A percentile compares a stretch with the other conserved stretches of the same genome.
Evolutionary conservation across 1,140 invertebrate genomes (phyloP).

Genomic region (Diabrotica undecimpunctata): DNA sequence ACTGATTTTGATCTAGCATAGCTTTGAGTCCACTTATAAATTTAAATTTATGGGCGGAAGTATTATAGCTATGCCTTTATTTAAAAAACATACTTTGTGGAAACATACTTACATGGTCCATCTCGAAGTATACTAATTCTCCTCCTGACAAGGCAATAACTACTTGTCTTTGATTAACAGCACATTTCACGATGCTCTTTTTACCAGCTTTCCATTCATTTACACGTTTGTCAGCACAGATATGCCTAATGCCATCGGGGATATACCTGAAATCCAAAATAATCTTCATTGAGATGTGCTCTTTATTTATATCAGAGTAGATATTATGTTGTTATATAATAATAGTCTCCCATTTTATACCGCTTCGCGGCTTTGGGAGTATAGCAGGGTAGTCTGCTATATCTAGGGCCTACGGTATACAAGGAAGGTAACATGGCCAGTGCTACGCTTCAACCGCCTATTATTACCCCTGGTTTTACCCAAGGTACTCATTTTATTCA

Average conservation of each 20-base stretch:
- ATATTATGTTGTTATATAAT: too few species aligned
- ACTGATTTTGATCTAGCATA: constrained; percentile 35
- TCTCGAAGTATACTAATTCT: constrained; percentile 99
- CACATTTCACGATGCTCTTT: constrained; percentile 95
- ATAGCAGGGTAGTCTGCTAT: too few species aligned
- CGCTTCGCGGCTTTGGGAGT: too few species aligned
- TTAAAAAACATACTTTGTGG: neutral
- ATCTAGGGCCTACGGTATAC: too few species aligned
- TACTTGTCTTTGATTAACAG: constrained; percentile 97
- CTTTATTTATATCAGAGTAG: too few species aligned
- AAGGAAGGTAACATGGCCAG: too few species aligned
- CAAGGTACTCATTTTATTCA: too few species aligned
- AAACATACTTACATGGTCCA: constrained; percentile 84
- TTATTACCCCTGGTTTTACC: too few species aligned
- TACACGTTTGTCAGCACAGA: constrained; percentile 93
- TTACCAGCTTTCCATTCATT: constrained; percentile 99
- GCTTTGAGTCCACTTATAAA: constrained; percentile 10
- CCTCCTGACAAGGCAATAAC: constrained; percentile 97
- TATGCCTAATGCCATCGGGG: constrained; percentile 98
- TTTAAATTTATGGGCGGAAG: constrained; percentile 10
- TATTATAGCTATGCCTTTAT: constrained; percentile 9
- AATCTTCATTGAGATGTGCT: neutral
- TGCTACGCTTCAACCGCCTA: too few species aligned
- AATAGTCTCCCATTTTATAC: too few species aligned
- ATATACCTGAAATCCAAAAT: constrained; percentile 66